phyloP scores from a whole-genome alignment of 2,113 vertebrate species.

The Scophthalmus maximus region DNA sequence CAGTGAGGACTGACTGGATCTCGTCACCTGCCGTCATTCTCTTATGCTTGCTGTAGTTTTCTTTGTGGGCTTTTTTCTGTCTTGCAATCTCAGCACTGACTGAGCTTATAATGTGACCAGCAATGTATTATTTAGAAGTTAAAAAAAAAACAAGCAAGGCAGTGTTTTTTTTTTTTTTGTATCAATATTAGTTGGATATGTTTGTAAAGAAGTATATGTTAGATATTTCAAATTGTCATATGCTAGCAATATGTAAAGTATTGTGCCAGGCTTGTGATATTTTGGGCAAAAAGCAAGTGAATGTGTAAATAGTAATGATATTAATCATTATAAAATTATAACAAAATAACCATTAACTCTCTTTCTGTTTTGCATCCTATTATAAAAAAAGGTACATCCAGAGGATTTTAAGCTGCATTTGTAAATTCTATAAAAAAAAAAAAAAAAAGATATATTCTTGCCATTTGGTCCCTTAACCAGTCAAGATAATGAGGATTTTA shows the following conservation, averaged over 20 bases:
- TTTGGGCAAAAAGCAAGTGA: conserved; percentile 88
- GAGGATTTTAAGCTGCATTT: conserved; percentile 82
- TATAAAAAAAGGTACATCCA: conserved; percentile 63
- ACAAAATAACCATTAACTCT: conserved; percentile 78
- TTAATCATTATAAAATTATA: conserved; percentile 75
- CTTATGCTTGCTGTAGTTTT: conserved; percentile 59
- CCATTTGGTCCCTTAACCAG: conserved; percentile 85
- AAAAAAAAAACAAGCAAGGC: too few species aligned
- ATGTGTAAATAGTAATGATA: conserved; percentile 89
- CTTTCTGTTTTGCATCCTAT: conserved; percentile 87
- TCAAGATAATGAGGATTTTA: conserved; percentile 87
- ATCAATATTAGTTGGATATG: conserved; percentile 85
- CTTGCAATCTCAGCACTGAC: conserved; percentile 76
- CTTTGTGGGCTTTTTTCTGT: conserved; percentile 70
- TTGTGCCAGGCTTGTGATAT: conserved; percentile 90
- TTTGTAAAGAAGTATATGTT: conserved; percentile 91
- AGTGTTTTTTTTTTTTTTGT: conserved; percentile 68
- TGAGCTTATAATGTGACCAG: conserved; percentile 79
- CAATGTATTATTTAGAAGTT: conserved; percentile 75
- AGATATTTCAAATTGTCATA: conserved; percentile 90
- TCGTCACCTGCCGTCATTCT: conserved; percentile 46
- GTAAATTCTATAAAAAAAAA: conserved; percentile 79
- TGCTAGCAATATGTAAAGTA: conserved; percentile 96
- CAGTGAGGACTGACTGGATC: conserved; percentile 23
- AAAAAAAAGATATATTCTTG: conserved; percentile 82